Conservation (phyloP, 2,797 vertebrate species). For the Helarctos malayanus region DNA sequence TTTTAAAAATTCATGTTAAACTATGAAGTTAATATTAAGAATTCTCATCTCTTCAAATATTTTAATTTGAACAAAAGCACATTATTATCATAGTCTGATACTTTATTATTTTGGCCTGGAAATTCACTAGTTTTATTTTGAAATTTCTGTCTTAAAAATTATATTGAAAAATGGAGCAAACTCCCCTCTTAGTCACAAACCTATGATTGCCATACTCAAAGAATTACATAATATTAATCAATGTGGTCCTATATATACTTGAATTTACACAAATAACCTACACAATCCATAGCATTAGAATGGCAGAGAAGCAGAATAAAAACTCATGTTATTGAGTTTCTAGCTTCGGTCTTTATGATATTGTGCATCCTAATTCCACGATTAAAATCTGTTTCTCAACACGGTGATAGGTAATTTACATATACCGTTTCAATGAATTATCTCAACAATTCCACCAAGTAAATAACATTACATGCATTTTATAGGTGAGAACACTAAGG, state of each 20-base stretch:
- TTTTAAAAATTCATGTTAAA: constrained; percentile 37
- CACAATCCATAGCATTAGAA: neutral
- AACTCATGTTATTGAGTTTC: neutral
- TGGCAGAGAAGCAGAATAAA: neutral
- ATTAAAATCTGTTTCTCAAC: neutral
- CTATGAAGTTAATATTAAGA: constrained; percentile 33
- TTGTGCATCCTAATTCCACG: neutral
- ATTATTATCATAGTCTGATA: neutral
- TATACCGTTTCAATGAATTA: neutral
- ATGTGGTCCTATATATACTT: neutral
- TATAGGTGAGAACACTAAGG: neutral
- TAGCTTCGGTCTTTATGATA: neutral
- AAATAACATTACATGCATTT: neutral
- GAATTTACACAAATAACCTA: neutral
- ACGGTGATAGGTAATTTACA: neutral
- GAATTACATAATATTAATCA: neutral
- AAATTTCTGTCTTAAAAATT: constrained; percentile 19
- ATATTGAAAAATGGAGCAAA: neutral
- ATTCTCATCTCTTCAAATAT: constrained; percentile 27
- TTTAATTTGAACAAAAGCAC: constrained; percentile 55
- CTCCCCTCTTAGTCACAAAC: neutral
- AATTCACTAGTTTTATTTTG: constrained; percentile 45
- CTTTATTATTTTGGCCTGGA: constrained; percentile 20
- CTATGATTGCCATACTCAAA: neutral
- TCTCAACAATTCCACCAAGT: neutral